These are phyloP conservation scores for Hippocampus mohnikei DNA, from an alignment of 2,113 vertebrate genomes.

Conservation along the genomic window DNA sequence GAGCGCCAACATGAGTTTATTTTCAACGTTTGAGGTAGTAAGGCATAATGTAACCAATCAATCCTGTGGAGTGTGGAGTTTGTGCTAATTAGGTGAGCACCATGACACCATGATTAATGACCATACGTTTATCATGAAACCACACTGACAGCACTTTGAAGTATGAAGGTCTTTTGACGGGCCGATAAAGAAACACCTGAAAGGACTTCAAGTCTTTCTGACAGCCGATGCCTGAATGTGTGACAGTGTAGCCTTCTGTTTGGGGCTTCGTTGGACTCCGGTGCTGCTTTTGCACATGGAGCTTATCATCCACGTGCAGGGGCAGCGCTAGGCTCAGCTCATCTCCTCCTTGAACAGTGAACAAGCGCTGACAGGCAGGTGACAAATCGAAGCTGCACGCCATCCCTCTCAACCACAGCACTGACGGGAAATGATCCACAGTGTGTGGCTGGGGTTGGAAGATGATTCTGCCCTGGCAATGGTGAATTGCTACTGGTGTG, in stretches of 20 bases:
- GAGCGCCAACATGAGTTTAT: neutral
- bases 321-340: slow-evolving; percentile 15
- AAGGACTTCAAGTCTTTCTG: slow-evolving; percentile 28
- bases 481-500: slow-evolving; percentile 60
- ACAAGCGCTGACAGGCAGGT: slow-evolving; percentile 51
- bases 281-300: slow-evolving; percentile 52
- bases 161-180: slow-evolving; percentile 4
- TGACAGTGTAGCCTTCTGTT: slow-evolving; percentile 39
- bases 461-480: slow-evolving; percentile 47
- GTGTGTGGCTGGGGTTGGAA: slow-evolving; percentile 29
- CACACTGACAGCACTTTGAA: slow-evolving; percentile 5
- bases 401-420: slow-evolving; percentile 16
- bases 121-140: slow-evolving; percentile 35
- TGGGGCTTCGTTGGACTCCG: slow-evolving; percentile 43
- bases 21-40: neutral
- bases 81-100: slow-evolving; percentile 21
- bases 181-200: slow-evolving; percentile 36
- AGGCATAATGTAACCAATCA: neutral
- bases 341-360: slow-evolving; percentile 35
- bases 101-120: slow-evolving; percentile 21
- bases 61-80: slow-evolving; percentile 8
- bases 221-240: slow-evolving; percentile 48
- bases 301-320: slow-evolving; percentile 62
- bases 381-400: slow-evolving; percentile 52
- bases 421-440: slow-evolving; percentile 27